A percentile compares a stretch with the other conserved stretches of the same genome.
Conservation (phyloP, 2,888 invertebrate species). For the Podotricha telesiphe region DNA sequence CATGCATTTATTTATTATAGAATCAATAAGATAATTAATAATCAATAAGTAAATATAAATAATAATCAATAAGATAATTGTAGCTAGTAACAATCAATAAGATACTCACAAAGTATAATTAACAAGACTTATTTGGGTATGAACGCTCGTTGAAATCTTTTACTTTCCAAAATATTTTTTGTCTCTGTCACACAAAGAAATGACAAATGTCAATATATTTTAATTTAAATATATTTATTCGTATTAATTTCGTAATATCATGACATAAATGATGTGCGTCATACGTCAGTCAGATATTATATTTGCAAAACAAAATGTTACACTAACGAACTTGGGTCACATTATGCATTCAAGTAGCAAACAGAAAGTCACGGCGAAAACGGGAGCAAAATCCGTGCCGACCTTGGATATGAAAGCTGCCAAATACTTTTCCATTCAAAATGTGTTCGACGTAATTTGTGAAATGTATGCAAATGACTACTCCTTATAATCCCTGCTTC, state of each 20-base stretch:
- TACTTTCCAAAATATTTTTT: slow-evolving; percentile 48
- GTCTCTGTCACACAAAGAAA: background rate
- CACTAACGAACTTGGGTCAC: slow-evolving; percentile 30
- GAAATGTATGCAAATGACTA: slow-evolving; percentile 34
- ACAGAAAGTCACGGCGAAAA: slow-evolving; percentile 63
- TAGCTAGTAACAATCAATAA: slow-evolving; percentile 43
- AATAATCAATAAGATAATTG: slow-evolving; percentile 41
- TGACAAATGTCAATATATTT: slow-evolving; percentile 42
- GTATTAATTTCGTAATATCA: slow-evolving; percentile 45
- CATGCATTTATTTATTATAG: slow-evolving; percentile 34
- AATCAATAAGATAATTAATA: slow-evolving; percentile 40
- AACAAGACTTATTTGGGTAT: slow-evolving; percentile 37
- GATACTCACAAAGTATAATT: slow-evolving; percentile 1
- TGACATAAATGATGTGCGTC: slow-evolving; percentile 42
- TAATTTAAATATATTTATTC: too few relatives aligned
- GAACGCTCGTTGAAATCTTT: slow-evolving; percentile 70
- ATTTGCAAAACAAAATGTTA: slow-evolving; percentile 34
- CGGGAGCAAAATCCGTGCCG: slow-evolving; percentile 57
- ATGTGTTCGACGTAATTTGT: slow-evolving; percentile 36
- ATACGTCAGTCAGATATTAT: slow-evolving; percentile 16
- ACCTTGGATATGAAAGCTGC: slow-evolving; percentile 59
- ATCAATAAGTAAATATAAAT: slow-evolving; percentile 41
- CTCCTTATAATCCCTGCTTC: slow-evolving; percentile 25
- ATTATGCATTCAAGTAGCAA: slow-evolving; percentile 48
- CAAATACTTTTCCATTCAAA: slow-evolving; percentile 51